These are phyloP conservation scores for Pelvicachromis taeniatus DNA, from an alignment of 2,113 vertebrate species.

Conservation along the genomic window DNA sequence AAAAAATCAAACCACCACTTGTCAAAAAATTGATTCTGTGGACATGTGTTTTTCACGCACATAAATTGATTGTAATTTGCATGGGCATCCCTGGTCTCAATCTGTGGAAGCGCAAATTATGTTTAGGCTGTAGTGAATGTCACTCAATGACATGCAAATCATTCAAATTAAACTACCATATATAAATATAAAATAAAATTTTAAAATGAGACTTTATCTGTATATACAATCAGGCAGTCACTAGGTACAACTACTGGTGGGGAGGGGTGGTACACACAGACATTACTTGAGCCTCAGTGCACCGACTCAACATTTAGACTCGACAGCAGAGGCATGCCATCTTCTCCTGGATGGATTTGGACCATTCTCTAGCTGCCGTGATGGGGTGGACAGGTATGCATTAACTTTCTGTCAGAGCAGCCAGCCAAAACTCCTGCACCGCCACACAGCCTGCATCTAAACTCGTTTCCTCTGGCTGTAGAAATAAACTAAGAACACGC, in stretches of 20 bases:
- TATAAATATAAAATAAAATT: not conserved
- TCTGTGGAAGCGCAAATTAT: not conserved
- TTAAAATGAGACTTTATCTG: not conserved
- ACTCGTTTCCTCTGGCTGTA: not conserved
- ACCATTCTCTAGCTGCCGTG: not conserved
- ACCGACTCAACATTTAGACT: constrained; percentile 8
- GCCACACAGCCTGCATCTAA: not conserved
- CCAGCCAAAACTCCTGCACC: not conserved
- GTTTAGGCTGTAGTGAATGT: not conserved
- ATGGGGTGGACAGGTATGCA: not conserved
- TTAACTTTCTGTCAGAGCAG: not conserved
- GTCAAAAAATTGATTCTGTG: not conserved
- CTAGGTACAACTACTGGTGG: not conserved
- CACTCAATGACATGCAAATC: not conserved
- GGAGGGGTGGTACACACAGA: constrained; percentile 21
- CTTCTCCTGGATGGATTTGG: not conserved
- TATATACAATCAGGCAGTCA: not conserved
- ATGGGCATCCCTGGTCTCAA: not conserved
- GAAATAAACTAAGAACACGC: not conserved
- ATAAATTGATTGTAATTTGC: not conserved
- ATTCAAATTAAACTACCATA: not conserved
- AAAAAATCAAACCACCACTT: not conserved
- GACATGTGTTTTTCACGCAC: not conserved
- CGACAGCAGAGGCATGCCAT: not conserved
- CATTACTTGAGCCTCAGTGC: constrained; percentile 1